Evolutionary conservation across 2,888 invertebrate species (phyloP).

Genomic region (Amblyjoppa fuscipennis): DNA sequence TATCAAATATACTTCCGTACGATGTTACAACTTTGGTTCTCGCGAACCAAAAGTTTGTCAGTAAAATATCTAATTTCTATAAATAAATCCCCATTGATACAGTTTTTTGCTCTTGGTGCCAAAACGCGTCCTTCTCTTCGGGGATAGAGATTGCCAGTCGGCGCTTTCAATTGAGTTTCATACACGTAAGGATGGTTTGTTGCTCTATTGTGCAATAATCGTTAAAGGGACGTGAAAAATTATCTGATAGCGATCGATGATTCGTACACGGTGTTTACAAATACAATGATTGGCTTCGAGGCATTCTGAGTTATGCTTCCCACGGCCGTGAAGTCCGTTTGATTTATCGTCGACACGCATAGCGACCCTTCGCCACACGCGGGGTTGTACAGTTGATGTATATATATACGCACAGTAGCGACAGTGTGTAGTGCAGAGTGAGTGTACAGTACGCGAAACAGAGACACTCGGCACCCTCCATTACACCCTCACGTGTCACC

Average conservation of each 20-base stretch:
- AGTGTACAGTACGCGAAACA: conserved; percentile 11
- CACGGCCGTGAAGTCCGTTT: conserved; percentile 78
- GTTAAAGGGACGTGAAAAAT: background rate
- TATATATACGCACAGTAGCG: conserved; percentile 45
- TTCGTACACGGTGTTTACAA: conserved; percentile 28
- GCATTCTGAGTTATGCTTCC: conserved; percentile 80
- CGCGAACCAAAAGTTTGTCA: too few relatives aligned
- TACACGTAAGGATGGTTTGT: background rate
- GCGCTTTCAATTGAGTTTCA: background rate
- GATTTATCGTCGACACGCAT: conserved; percentile 75
- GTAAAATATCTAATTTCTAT: too few relatives aligned
- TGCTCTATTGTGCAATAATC: background rate
- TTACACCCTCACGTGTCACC: conserved; percentile 78
- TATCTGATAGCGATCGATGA: conserved; percentile 1
- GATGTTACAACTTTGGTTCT: background rate
- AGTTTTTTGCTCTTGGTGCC: too few relatives aligned
- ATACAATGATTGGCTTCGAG: conserved; percentile 76
- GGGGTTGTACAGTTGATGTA: conserved; percentile 41
- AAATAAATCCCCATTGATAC: too few relatives aligned
- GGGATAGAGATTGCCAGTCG: too few relatives aligned
- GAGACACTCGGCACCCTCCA: conserved; percentile 61
- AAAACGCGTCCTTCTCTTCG: too few relatives aligned
- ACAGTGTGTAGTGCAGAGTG: conserved; percentile 50
- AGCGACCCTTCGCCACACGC: conserved; percentile 72
- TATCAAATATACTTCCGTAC: background rate